Evolutionary conservation across 2,888 invertebrate genomes (phyloP).

Genomic region (Rhamphomyia laevipes): DNA sequence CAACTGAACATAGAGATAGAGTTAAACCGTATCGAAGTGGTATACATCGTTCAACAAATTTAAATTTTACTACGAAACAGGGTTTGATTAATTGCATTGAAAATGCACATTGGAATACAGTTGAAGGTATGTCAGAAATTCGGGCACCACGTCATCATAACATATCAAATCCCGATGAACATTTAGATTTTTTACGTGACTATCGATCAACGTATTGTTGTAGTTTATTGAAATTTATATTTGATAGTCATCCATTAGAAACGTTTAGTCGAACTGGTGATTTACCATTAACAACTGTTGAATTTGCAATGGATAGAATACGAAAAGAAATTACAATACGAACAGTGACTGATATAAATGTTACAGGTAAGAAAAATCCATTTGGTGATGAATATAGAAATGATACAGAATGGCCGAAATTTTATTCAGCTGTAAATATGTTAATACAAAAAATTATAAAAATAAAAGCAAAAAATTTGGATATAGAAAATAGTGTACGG

Average conservation of each 20-base stretch:
- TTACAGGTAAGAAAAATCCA: too few species aligned
- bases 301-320: slow-evolving; percentile 60
- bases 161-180: too few species aligned
- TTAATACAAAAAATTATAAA: too few species aligned
- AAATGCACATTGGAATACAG: slow-evolving; percentile 28
- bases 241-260: slow-evolving; percentile 28
- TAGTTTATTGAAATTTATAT: slow-evolving; percentile 53
- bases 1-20: slow-evolving; percentile 9
- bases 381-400: slow-evolving; percentile 19
- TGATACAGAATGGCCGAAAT: slow-evolving; percentile 38
- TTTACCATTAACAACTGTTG: slow-evolving; percentile 45
- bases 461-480: too few species aligned
- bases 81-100: slow-evolving; percentile 36
- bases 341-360: too few species aligned
- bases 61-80: slow-evolving; percentile 41
- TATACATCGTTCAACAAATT: slow-evolving; percentile 22
- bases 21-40: slow-evolving; percentile 28
- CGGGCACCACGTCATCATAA: too few species aligned
- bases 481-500: too few species aligned
- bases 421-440: too few species aligned
- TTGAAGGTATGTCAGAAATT: slow-evolving; percentile 12
- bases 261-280: slow-evolving; percentile 38
- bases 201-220: slow-evolving; percentile 69
- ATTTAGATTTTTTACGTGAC: slow-evolving; percentile 40
- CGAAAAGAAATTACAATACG: too few species aligned